Evolutionary conservation across 1,140 invertebrate species (phyloP).

Genomic region (Eumaeus atala): DNA sequence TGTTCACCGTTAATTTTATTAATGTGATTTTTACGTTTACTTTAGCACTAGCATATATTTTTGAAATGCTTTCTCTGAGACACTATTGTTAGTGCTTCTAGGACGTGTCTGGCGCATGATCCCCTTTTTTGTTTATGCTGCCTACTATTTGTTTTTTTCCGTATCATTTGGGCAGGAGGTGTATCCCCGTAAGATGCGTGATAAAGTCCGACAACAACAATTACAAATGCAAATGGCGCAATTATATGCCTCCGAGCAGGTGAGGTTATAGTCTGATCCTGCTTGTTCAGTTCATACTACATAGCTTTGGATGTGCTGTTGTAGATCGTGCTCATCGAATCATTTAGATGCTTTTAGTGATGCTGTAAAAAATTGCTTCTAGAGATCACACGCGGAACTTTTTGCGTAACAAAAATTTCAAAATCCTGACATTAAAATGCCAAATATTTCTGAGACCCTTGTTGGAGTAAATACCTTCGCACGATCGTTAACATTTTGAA

Average conservation of each 20-base stretch:
- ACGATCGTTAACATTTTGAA: background rate
- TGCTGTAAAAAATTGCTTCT: slow-evolving; percentile 36
- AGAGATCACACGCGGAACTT: slow-evolving; percentile 14
- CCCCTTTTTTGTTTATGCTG: slow-evolving; percentile 66
- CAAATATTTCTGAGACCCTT: background rate
- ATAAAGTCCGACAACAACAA: slow-evolving; percentile 78
- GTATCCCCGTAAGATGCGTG: slow-evolving; percentile 83
- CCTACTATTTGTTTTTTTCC: slow-evolving; percentile 72
- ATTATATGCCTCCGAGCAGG: slow-evolving; percentile 73
- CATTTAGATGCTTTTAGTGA: slow-evolving; percentile 8
- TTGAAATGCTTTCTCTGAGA: slow-evolving; percentile 41
- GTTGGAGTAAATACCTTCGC: background rate
- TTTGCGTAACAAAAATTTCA: background rate
- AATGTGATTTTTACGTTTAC: slow-evolving; percentile 43
- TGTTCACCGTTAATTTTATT: slow-evolving; percentile 33
- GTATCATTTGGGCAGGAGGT: slow-evolving; percentile 77
- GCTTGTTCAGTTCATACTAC: slow-evolving; percentile 49
- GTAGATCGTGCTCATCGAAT: slow-evolving; percentile 39
- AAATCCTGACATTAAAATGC: background rate
- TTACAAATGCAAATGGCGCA: slow-evolving; percentile 73
- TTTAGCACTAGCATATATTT: slow-evolving; percentile 40
- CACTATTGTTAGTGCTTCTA: slow-evolving; percentile 17
- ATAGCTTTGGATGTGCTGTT: slow-evolving; percentile 71
- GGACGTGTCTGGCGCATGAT: slow-evolving; percentile 60
- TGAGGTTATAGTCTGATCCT: slow-evolving; percentile 62